These are phyloP conservation scores for Synergus japonicus DNA, from an alignment of 2,888 invertebrate species.

Conservation along the genomic window DNA sequence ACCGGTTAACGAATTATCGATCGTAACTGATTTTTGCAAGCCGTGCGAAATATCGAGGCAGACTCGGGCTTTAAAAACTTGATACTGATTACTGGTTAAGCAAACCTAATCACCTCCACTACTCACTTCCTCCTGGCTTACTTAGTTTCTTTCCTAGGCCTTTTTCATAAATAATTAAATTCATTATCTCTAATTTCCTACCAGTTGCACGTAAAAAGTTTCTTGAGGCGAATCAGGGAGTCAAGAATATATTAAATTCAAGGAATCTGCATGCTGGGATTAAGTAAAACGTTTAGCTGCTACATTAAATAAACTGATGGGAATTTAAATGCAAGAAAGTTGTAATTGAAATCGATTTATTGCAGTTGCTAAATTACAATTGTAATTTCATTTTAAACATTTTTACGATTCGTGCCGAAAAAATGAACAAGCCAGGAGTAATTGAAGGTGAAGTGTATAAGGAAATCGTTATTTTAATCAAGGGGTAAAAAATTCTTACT, in stretches of 20 bases:
- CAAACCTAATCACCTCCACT: constrained; percentile 29
- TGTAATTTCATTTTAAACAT: too few species aligned
- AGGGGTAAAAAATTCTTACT: neutral
- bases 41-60: constrained; percentile 20
- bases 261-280: too few species aligned
- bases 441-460: neutral
- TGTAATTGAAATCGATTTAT: too few species aligned
- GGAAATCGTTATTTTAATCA: constrained; percentile 3
- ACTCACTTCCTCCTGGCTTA: constrained; percentile 6
- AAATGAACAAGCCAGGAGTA: too few species aligned
- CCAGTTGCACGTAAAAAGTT: neutral
- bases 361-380: too few species aligned
- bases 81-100: constrained; percentile 33
- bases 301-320: too few species aligned
- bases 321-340: too few species aligned
- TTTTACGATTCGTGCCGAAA: too few species aligned
- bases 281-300: too few species aligned
- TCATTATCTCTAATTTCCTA: constrained; percentile 26
- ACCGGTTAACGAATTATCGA: constrained; percentile 41
- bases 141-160: neutral
- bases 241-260: too few species aligned
- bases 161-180: constrained; percentile 22
- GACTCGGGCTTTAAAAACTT: constrained; percentile 22
- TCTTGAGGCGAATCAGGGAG: too few species aligned
- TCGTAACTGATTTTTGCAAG: constrained; percentile 40